Evolutionary conservation across 2,797 vertebrate species (phyloP), one percentile per base, ranked within the genome.

Genomic region (Schizopygopsis pylzovi): DNA sequence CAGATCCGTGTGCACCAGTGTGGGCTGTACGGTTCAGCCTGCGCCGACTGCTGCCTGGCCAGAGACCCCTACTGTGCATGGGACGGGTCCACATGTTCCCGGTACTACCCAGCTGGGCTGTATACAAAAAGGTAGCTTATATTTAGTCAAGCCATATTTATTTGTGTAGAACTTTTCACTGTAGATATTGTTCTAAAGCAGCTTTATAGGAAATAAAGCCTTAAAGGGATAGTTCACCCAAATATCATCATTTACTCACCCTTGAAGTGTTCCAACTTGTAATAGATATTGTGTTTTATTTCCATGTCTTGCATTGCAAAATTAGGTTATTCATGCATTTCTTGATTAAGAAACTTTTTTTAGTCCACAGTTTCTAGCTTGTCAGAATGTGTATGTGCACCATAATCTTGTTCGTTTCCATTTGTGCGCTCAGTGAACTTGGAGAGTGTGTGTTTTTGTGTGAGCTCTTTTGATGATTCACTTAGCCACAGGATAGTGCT

Each of bases 31-130:
- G 98, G 98, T 22, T 95, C 96, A 0, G 98, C 98, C 70, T 99
- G 98, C 22, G 96, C 98, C 0, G 98, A 99, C 88, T 99, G 98
- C 90, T 99, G 98, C 89, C 95, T 99, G 6, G 98, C 98, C 2
- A 94, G 98, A 89, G 98, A 99, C 88, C 98, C 98, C 0, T 99
- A 99, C 92, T 99, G 98, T 3, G 98, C 98, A 81, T 99, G 98
- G 98, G 98, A 99, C 4, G 98, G 98, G 0, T 92, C 97, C 83
- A 96, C 97, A 89, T 99, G 98, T 90, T 98, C 98, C 79, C 95
- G 97, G 12, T 99, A 96, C 88, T 98, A 95, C 87, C 97, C 97
- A 18, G 94, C 95, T 0, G 97, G 95, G 37, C 91, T 95, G 49
- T 97, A 96, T 88, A 94, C 97, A 0, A 99, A 99, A 91, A 97